Percentiles rank a stretch among this genome's conserved stretches.
Evolutionary conservation across 2,797 vertebrate species (phyloP).

Genomic region (Aldrovandia affinis): DNA sequence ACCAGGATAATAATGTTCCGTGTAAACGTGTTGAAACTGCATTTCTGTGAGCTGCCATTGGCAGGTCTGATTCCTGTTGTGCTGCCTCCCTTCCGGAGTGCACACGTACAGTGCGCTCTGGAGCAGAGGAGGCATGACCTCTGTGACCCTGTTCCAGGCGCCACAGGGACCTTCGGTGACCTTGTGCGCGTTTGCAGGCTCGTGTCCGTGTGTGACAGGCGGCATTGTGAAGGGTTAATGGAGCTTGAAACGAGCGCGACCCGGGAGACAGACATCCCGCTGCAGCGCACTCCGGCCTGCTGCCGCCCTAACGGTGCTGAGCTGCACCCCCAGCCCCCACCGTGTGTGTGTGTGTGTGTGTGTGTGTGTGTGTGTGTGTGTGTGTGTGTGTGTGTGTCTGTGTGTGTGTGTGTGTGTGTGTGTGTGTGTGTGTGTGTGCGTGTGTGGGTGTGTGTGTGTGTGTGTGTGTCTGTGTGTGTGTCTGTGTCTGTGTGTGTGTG

Average conservation of each 20-base stretch:
- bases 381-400: not conserved
- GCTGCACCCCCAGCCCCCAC: too few species aligned
- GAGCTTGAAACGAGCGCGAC: not conserved
- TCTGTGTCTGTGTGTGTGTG: too few species aligned
- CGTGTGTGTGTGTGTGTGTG: not conserved
- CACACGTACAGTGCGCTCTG: not conserved
- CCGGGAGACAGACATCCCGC: not conserved
- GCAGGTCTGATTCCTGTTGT: not conserved
- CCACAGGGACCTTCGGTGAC: not conserved
- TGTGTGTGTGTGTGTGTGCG: not conserved
- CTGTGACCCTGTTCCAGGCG: not conserved
- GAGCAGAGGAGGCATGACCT: not conserved
- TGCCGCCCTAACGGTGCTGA: too few species aligned
- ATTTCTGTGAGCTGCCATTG: not conserved
- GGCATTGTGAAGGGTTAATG: not conserved
- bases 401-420: not conserved
- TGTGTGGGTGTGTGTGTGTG: not conserved
- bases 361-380: not conserved
- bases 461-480: not conserved
- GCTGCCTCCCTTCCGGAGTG: not conserved
- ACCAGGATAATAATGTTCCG: not conserved
- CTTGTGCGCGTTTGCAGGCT: not conserved
- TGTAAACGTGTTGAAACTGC: not conserved
- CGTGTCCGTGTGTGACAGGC: not conserved
- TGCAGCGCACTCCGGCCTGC: not conserved